phyloP scores from a whole-genome alignment of 2,797 vertebrate species.

The Gymnopithys bicolor region DNA sequence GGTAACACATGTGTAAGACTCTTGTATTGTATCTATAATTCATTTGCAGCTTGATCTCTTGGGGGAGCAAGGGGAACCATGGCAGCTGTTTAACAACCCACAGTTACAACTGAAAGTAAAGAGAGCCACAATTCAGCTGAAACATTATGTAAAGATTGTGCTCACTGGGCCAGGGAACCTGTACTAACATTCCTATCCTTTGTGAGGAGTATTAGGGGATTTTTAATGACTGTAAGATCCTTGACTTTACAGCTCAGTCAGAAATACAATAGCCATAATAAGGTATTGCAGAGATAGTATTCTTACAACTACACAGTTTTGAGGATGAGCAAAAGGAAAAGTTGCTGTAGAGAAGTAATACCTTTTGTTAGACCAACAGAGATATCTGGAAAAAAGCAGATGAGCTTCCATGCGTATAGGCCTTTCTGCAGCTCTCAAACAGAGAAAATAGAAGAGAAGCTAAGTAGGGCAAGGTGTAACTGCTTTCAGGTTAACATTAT shows the following conservation, averaged over 20 bases:
- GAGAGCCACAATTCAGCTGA: not conserved
- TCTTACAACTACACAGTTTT: not conserved
- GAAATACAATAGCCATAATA: not conserved
- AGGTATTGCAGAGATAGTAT: not conserved
- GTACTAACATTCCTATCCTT: not conserved
- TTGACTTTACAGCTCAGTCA: not conserved
- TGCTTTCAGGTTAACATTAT: not conserved
- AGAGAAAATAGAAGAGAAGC: not conserved
- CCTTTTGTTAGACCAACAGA: not conserved
- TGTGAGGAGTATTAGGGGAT: not conserved
- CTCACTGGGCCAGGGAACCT: not conserved
- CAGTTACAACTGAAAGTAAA: constrained; percentile 3
- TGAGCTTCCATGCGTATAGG: not conserved
- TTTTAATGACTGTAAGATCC: not conserved
- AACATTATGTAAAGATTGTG: not conserved
- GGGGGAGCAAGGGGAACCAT: not conserved
- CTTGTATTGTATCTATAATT: constrained; percentile 43
- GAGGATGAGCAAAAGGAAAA: not conserved
- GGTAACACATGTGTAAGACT: not conserved
- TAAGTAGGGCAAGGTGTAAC: not conserved
- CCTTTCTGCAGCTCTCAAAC: not conserved
- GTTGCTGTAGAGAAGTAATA: not conserved
- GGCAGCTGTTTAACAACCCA: constrained; percentile 42
- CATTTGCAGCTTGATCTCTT: not conserved
- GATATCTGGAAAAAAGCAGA: not conserved